Conservation (phyloP, 2,797 vertebrate genomes). For the Brotogeris chrysoptera region DNA sequence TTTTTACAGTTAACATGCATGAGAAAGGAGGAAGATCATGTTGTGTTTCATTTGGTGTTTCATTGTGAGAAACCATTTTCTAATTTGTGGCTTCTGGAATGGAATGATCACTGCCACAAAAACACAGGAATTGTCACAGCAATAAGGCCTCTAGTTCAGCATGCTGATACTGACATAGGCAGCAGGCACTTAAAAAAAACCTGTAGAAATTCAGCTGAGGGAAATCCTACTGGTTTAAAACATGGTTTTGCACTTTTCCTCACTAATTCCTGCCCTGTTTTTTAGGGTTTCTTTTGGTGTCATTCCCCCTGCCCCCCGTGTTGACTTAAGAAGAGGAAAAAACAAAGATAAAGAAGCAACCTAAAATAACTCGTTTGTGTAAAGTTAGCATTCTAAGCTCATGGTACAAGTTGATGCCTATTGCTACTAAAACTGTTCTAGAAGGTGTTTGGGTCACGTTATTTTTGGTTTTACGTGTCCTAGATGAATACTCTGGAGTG, state of each 20-base stretch:
- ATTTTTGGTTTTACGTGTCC: not conserved
- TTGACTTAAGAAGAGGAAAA: not conserved
- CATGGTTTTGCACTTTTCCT: not conserved
- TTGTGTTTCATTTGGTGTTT: not conserved
- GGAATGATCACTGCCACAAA: not conserved
- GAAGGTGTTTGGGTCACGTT: not conserved
- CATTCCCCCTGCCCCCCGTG: accelerated
- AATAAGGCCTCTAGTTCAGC: not conserved
- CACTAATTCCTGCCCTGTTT: not conserved
- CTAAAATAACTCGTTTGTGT: not conserved
- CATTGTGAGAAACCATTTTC: not conserved
- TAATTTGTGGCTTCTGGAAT: not conserved
- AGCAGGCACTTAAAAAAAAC: not conserved
- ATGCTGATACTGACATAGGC: not conserved
- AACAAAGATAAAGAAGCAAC: not conserved
- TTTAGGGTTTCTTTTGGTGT: not conserved
- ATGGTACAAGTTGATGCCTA: not conserved
- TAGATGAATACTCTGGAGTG: not conserved
- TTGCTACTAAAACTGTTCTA: not conserved
- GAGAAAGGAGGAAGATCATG: constrained; percentile 36
- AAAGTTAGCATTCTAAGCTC: not conserved
- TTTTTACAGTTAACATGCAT: constrained; percentile 39
- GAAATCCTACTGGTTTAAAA: not conserved
- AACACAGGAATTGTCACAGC: not conserved
- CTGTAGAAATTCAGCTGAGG: not conserved